Evolutionary conservation across 2,797 vertebrate species (phyloP).

Genomic region (Megalops cyprinoides): DNA sequence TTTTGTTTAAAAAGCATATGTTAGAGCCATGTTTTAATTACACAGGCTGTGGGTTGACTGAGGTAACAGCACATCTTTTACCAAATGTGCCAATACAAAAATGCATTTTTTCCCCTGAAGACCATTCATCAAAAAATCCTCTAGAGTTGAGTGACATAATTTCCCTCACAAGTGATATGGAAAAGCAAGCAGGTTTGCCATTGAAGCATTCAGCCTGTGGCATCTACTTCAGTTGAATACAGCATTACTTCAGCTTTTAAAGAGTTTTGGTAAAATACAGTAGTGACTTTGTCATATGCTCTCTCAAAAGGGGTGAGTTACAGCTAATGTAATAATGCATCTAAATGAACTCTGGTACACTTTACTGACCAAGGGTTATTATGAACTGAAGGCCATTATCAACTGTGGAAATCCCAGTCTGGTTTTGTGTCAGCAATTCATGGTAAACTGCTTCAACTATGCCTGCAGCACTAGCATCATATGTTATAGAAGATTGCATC

Average conservation of each 20-base stretch:
- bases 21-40: conserved; percentile 30
- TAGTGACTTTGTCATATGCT: not conserved
- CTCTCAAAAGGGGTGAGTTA: not conserved
- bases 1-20: conserved; percentile 74
- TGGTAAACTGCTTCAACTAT: not conserved
- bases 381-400: not conserved
- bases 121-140: not conserved
- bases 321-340: not conserved
- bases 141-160: not conserved
- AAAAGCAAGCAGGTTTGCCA: not conserved
- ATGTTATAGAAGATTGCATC: not conserved
- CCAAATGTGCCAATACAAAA: not conserved
- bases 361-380: conserved; percentile 5
- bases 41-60: too few relatives aligned
- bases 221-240: not conserved
- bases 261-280: not conserved
- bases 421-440: not conserved
- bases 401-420: not conserved
- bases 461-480: not conserved
- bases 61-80: too few relatives aligned
- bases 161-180: conserved; percentile 11
- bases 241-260: not conserved
- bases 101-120: conserved; percentile 4
- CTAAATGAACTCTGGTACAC: conserved; percentile 11
- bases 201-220: not conserved